These are phyloP conservation scores for Romanomermis culicivorax DNA, from an alignment of 2,888 invertebrate species.

Conservation along the genomic window DNA sequence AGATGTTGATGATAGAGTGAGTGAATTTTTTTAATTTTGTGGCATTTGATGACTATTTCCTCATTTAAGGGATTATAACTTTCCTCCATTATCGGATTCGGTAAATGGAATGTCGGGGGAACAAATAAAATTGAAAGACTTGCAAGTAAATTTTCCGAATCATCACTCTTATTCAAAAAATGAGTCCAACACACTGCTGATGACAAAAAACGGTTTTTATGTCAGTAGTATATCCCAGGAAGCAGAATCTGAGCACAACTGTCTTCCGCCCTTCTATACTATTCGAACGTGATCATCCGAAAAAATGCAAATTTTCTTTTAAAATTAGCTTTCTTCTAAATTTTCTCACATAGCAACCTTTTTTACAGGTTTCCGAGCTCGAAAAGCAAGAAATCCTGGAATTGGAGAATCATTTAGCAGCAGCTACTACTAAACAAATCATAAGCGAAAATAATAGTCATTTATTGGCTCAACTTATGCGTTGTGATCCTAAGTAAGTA, in stretches of 20 bases:
- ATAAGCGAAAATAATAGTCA: constrained; percentile 73
- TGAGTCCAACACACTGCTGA: too few relatives aligned
- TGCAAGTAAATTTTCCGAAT: neutral
- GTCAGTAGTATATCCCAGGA: too few relatives aligned
- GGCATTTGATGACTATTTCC: neutral
- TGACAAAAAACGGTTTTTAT: too few relatives aligned
- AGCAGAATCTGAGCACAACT: too few relatives aligned
- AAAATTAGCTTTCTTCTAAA: too few relatives aligned
- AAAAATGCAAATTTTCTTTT: too few relatives aligned
- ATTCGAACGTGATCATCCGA: too few relatives aligned
- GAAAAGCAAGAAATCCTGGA: constrained; percentile 59
- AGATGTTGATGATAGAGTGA: constrained; percentile 83
- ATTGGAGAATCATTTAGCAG: constrained; percentile 70
- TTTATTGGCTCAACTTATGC: constrained; percentile 57
- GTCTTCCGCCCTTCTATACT: too few relatives aligned
- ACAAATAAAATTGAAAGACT: neutral
- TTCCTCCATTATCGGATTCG: neutral
- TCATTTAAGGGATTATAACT: constrained; percentile 5
- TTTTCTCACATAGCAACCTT: too few relatives aligned
- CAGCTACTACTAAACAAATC: constrained; percentile 56
- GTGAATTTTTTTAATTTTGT: constrained; percentile 16
- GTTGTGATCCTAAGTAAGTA: constrained; percentile 47
- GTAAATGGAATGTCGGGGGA: constrained; percentile 23
- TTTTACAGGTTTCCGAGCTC: constrained; percentile 33
- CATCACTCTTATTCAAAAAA: too few relatives aligned